Percentiles rank a stretch among this genome's conserved stretches.
These are phyloP conservation scores for Hoplodrina blanda DNA, from an alignment of 2,888 invertebrate genomes.

Conservation along the genomic window DNA sequence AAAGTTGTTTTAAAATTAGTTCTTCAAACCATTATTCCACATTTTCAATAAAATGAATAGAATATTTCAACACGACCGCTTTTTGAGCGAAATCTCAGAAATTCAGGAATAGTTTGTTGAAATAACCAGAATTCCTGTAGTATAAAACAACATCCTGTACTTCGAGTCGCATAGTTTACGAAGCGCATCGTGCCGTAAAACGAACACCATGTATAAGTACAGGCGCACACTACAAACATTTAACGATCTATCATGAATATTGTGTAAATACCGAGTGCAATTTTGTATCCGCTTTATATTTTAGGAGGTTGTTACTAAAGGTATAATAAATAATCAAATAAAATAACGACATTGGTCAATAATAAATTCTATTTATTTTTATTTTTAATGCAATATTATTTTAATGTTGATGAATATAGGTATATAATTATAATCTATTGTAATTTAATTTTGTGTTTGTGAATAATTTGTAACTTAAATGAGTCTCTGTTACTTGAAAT, in stretches of 20 bases:
- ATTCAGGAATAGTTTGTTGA: slow-evolving; percentile 49
- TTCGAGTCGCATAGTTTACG: slow-evolving; percentile 52
- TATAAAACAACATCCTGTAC: slow-evolving; percentile 51
- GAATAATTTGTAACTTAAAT: too few species aligned
- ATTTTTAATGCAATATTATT: too few species aligned
- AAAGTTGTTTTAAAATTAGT: neutral
- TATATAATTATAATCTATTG: too few species aligned
- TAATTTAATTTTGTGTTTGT: too few species aligned
- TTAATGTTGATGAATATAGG: too few species aligned
- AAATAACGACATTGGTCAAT: too few species aligned
- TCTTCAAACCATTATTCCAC: slow-evolving; percentile 5
- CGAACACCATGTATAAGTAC: slow-evolving; percentile 49
- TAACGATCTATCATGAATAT: neutral
- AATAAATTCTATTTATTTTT: too few species aligned
- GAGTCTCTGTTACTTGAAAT: too few species aligned
- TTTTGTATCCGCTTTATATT: too few species aligned
- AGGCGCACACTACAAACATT: slow-evolving; percentile 19
- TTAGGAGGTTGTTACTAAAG: too few species aligned
- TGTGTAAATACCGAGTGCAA: neutral
- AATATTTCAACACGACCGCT: slow-evolving; percentile 9
- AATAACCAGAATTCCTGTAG: slow-evolving; percentile 43
- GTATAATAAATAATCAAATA: too few species aligned
- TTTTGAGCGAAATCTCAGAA: slow-evolving; percentile 41
- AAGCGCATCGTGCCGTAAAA: slow-evolving; percentile 50
- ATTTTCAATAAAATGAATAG: neutral